These are phyloP conservation scores for Heliocidaris erythrogramma DNA, from an alignment of 35 echinoderm and acorn worm genomes.

Conservation along the genomic window DNA sequence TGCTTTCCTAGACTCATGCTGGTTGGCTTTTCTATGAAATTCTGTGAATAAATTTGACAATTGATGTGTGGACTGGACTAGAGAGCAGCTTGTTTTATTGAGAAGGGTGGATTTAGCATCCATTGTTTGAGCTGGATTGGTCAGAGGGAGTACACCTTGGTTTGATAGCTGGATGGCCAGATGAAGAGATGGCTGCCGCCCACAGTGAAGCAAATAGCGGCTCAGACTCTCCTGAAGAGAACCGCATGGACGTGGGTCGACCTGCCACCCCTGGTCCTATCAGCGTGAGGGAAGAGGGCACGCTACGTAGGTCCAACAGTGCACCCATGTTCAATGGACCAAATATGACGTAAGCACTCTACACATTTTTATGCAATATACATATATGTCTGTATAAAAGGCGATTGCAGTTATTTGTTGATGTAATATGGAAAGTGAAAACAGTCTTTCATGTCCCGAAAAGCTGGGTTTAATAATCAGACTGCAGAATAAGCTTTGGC, in stretches of 20 bases:
- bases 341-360: slow-evolving; percentile 69
- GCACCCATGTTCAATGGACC: slow-evolving; percentile 98
- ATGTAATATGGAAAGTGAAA: background rate
- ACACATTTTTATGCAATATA: no score
- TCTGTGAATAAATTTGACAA: background rate
- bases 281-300: slow-evolving; percentile 51
- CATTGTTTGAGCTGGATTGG: slow-evolving; percentile 46
- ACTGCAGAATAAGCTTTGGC: no score
- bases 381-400: no score
- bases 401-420: background rate
- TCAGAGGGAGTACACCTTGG: background rate
- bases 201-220: slow-evolving; percentile 24
- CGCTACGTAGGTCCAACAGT: slow-evolving; percentile 87
- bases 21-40: background rate
- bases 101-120: background rate
- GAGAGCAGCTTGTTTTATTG: background rate
- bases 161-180: slow-evolving; percentile 27
- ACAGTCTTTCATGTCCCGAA: background rate
- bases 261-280: slow-evolving; percentile 36
- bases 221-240: slow-evolving; percentile 42
- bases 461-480: background rate
- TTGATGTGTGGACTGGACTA: background rate
- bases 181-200: slow-evolving; percentile 33
- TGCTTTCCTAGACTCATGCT: background rate
- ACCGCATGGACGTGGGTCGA: slow-evolving; percentile 26